These are phyloP conservation scores for Gymnothorax reevesii DNA, from an alignment of 2,797 vertebrate genomes.

Conservation along the genomic window DNA sequence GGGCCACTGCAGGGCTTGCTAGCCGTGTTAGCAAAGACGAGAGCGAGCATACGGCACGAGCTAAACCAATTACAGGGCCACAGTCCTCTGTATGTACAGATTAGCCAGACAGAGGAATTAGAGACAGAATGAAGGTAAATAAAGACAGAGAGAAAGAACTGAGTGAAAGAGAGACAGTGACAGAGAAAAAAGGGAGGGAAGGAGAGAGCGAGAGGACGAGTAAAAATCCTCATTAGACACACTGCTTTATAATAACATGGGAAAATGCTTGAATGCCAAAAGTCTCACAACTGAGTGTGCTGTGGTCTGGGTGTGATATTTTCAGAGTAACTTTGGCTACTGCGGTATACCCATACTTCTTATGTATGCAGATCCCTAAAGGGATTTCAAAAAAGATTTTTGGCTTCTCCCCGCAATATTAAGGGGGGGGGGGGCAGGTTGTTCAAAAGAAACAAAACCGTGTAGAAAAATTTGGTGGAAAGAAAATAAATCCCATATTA, in stretches of 20 bases:
- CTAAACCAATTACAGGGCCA: constrained; percentile 62
- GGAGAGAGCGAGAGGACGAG: constrained; percentile 22
- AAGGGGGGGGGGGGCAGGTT: not conserved
- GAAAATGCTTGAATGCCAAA: not conserved
- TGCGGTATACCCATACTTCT: not conserved
- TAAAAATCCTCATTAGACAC: constrained; percentile 3
- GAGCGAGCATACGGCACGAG: constrained; percentile 59
- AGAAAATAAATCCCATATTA: no score
- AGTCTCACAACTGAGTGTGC: not conserved
- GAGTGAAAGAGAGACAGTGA: constrained; percentile 12
- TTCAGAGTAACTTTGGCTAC: not conserved
- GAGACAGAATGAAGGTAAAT: constrained; percentile 38
- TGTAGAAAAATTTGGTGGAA: no score
- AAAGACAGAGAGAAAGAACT: constrained; percentile 41
- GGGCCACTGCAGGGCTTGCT: constrained; percentile 45
- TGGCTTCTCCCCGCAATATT: no score
- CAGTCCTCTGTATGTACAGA: constrained; percentile 50
- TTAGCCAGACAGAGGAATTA: constrained; percentile 50
- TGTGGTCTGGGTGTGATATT: not conserved
- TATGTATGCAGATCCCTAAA: no score
- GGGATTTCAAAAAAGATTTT: no score
- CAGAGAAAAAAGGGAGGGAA: constrained; percentile 38
- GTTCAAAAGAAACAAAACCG: no score
- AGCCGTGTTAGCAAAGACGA: constrained; percentile 44
- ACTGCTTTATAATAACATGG: constrained; percentile 15